These are phyloP conservation scores for Aporrectodea caliginosa DNA, from an alignment of 1,140 invertebrate genomes.

Conservation along the genomic window DNA sequence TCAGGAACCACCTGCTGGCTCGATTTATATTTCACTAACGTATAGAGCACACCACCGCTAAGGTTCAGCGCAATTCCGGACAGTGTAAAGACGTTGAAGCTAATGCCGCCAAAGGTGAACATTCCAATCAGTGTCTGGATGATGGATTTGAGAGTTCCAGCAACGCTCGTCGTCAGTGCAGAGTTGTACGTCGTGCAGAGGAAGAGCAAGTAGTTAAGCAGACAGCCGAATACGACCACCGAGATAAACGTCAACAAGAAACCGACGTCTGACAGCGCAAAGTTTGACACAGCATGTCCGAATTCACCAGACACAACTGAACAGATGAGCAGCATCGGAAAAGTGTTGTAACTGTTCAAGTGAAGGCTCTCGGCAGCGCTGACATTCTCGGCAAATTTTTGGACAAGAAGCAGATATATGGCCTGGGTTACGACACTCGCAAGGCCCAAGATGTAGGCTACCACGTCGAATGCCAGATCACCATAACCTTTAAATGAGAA, in stretches of 20 bases:
- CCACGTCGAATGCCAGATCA: slow-evolving; percentile 56
- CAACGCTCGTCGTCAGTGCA: slow-evolving; percentile 58
- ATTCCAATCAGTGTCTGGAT: slow-evolving; percentile 59
- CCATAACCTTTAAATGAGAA: slow-evolving; percentile 51
- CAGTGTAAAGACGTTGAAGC: slow-evolving; percentile 45
- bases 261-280: slow-evolving; percentile 26
- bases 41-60: slow-evolving; percentile 55
- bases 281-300: slow-evolving; percentile 23
- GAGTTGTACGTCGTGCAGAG: slow-evolving; percentile 58
- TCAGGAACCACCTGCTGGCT: neutral
- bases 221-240: slow-evolving; percentile 54
- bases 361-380: slow-evolving; percentile 53
- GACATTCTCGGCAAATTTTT: slow-evolving; percentile 50
- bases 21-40: slow-evolving; percentile 50
- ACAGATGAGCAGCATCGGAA: slow-evolving; percentile 52
- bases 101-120: slow-evolving; percentile 58
- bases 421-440: slow-evolving; percentile 58
- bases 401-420: slow-evolving; percentile 57
- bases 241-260: slow-evolving; percentile 52
- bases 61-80: slow-evolving; percentile 56
- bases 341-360: slow-evolving; percentile 57
- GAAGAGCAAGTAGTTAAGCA: slow-evolving; percentile 59
- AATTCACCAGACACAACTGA: slow-evolving; percentile 47
- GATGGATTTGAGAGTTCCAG: slow-evolving; percentile 57
- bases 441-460: slow-evolving; percentile 56